A percentile compares a stretch with the other conserved stretches of the same genome.
phyloP scores from a whole-genome alignment of 2,113 vertebrate species.

The Aplodontia rufa region DNA sequence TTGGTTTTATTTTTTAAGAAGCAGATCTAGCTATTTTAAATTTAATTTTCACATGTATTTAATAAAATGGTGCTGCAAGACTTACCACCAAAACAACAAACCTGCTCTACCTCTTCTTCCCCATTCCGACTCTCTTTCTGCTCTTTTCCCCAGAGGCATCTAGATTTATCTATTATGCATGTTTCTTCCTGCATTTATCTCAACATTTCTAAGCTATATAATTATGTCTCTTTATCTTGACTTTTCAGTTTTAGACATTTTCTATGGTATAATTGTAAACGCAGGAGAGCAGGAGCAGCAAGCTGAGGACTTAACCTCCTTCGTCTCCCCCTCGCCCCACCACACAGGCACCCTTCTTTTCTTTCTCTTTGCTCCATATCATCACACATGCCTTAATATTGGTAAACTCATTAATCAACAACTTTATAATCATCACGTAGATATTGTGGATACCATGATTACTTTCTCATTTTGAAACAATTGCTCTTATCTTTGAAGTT shows the following conservation, averaged over 20 bases:
- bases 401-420: neutral
- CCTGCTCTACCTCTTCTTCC: rapidly evolving
- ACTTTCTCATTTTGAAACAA: neutral
- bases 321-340: rapidly evolving
- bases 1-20: neutral
- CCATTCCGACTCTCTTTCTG: neutral
- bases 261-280: neutral
- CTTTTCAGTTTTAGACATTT: neutral
- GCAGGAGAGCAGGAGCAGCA: neutral
- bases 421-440: neutral
- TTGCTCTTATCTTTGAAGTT: neutral
- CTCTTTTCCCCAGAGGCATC: neutral
- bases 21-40: neutral
- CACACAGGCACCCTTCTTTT: rapidly evolving
- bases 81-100: neutral
- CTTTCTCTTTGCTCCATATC: neutral
- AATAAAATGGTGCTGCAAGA: neutral
- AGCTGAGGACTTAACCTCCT: rapidly evolving
- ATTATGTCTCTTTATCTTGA: neutral
- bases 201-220: neutral
- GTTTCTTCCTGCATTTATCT: neutral
- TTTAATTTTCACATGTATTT: neutral
- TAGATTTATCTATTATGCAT: neutral
- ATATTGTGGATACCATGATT: neutral
- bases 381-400: no score